These are phyloP conservation scores for Scaptomyza polygonia DNA, from an alignment of 2,888 invertebrate species.

Conservation along the genomic window DNA sequence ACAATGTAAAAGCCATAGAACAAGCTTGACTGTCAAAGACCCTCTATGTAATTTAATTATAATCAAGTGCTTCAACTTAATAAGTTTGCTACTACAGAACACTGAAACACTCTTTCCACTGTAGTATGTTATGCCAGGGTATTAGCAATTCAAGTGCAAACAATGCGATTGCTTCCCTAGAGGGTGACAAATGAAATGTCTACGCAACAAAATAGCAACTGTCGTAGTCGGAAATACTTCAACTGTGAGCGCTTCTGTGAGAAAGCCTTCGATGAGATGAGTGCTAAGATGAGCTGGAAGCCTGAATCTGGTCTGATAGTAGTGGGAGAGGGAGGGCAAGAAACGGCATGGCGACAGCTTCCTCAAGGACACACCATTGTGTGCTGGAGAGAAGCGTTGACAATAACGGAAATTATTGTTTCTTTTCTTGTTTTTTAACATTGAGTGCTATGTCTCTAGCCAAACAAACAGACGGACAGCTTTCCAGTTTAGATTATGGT, in stretches of 20 bases:
- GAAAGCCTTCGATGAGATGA: slow-evolving; percentile 58
- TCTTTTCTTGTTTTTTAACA: slow-evolving; percentile 49
- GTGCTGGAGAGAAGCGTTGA: slow-evolving; percentile 47
- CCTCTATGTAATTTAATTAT: not conserved
- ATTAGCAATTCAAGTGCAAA: slow-evolving; percentile 54
- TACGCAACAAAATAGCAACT: slow-evolving; percentile 69
- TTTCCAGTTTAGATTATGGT: slow-evolving; percentile 31
- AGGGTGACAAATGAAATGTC: slow-evolving; percentile 56
- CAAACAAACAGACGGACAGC: slow-evolving; percentile 5
- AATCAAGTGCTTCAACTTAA: not conserved
- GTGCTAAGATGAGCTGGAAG: slow-evolving; percentile 23
- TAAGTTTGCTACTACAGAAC: not conserved
- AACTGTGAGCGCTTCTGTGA: slow-evolving; percentile 44
- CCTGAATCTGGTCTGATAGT: slow-evolving; percentile 9
- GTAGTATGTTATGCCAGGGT: slow-evolving; percentile 23
- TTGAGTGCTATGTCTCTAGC: slow-evolving; percentile 21
- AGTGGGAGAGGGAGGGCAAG: slow-evolving; percentile 51
- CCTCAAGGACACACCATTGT: slow-evolving; percentile 51
- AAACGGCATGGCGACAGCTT: slow-evolving; percentile 57
- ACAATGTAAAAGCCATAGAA: not conserved
- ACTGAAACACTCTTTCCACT: slow-evolving; percentile 1
- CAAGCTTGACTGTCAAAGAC: not conserved
- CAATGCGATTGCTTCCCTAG: slow-evolving; percentile 49
- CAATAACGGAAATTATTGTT: slow-evolving; percentile 74
- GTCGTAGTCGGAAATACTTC: slow-evolving; percentile 67